Base-by-base conservation (phyloP, 2,113 vertebrate genomes). In the Pongo abelii region DNA sequence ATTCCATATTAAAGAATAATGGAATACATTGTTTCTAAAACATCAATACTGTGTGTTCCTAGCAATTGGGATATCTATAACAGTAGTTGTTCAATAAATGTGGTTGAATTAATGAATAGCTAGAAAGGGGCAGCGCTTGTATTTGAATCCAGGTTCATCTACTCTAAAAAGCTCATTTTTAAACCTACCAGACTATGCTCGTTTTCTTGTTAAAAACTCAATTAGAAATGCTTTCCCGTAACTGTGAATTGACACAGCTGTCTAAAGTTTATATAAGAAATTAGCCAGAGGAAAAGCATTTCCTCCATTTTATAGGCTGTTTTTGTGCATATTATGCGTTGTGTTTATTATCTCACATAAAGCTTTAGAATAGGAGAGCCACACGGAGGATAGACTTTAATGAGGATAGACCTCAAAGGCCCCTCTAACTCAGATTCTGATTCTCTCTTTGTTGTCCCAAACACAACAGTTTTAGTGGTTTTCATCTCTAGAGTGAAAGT, bases 151-250 rank as follows among this genome's bases (percentile, higher is more conserved):
- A 91, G 61, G 9, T 84, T 77, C 88, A 23, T 90, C 22, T 94
- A 48, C 23, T 94, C 57, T 84, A 17, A 90, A 89, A 91, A 85
- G 50, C 30, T 91, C 59, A 85, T 94, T 91, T 91, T 95, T 93
- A 80, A 94, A 88, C n/a, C 35, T 0, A 35, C 10, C 10, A 77
- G 57, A n/a, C 22, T 95, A 23, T 59, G 55, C n/a, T 78, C 4
- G 25, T 86, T 94, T 90, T 75, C 46, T 95, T 92, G 32, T 92
- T 80, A 74, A 94, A 95, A 94, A 77, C 50, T 89, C 43, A 43
- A 8, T 83, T 92, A 93, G 79, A 96, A 85, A 40, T 91, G 23
- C 40, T 88, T 95, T 97, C 32, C 17, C 38, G 43, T 89, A 74
- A 67, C 70, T 89, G 5, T 92, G 61, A 81, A 84, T 81, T 88